Evolutionary conservation across 2,888 invertebrate species (phyloP), one percentile per base, ranked within the genome.

Genomic region (Cylindroiulus punctatus): DNA sequence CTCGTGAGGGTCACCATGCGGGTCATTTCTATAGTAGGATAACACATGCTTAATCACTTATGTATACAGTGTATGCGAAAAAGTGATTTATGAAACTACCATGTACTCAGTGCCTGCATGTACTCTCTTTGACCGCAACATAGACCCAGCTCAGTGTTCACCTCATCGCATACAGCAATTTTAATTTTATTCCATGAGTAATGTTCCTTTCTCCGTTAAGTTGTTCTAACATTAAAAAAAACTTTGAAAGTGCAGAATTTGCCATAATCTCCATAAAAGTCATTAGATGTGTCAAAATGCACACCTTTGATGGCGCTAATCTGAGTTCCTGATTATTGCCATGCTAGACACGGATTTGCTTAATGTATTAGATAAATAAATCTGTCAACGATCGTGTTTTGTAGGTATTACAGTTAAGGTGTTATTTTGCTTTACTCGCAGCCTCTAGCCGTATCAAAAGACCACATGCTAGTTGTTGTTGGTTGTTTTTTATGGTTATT

Each of bases 281-380:
- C 65, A 26, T 65, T n/a, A 65, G 26, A 65, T 26, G 5, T 65
- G 65, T 19, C 65, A 65, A 65, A 65, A 26, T 65, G 12, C 12
- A 26, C 65, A 65, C 65, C 65, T 65, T 65, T 65, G 26, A 22
- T 10, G 65, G 65, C 65, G 12, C 26, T 65, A 26, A 26, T 26
- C 22, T 26, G 10, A 65, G 65, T 65, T 65, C 65, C 65, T 65
- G 65, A 26, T 65, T 65, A 65, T 65, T 65, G 65, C 7, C 65
- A 65, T 65, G 65, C 65, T 26, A 65, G 26, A 65, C 65, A 65
- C 65, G 65, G 26, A 65, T 65, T 26, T 65, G 10, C 26, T 8
- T 65, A 65, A 65, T 65, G 65, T 19, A 65, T 65, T 65, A 65
- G n/a, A 57, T 17, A 65, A 65, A 65, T 65, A 65, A 65, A 65